These are phyloP conservation scores for Diabrotica undecimpunctata DNA, from an alignment of 1,140 invertebrate species.

Conservation along the genomic window DNA sequence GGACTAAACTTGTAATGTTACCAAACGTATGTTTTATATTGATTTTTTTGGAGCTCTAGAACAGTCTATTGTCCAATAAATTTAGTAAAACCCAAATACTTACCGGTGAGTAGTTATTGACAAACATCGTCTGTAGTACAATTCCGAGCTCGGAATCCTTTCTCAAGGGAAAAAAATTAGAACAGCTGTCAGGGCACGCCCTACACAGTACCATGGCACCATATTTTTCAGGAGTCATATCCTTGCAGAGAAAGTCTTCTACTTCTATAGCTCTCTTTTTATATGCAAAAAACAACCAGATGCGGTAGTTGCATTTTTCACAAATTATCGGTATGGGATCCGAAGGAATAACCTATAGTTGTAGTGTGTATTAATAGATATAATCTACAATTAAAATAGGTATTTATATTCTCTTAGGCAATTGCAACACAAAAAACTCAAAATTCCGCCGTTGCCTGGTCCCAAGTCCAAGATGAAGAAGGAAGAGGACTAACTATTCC, in stretches of 20 bases:
- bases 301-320: background rate
- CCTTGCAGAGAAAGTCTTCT: slow-evolving; percentile 1
- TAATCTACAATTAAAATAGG: too few species aligned
- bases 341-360: background rate
- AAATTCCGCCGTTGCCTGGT: too few species aligned
- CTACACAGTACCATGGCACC: slow-evolving; percentile 6
- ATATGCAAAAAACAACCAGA: slow-evolving; percentile 11
- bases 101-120: background rate
- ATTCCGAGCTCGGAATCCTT: background rate
- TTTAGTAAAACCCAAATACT: background rate
- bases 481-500: too few species aligned
- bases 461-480: too few species aligned
- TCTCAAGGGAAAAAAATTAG: slow-evolving; percentile 4
- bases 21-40: too few species aligned
- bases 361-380: too few species aligned
- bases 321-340: slow-evolving; percentile 1
- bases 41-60: too few species aligned
- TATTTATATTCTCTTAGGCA: too few species aligned
- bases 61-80: too few species aligned
- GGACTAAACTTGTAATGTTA: too few species aligned
- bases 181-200: background rate
- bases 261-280: slow-evolving; percentile 10
- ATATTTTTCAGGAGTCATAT: slow-evolving; percentile 11
- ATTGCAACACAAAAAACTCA: background rate
- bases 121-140: slow-evolving; percentile 6